Percentiles rank a stretch among this genome's conserved stretches.
Conservation (phyloP, 2,888 invertebrate species). For the Machimus atricapillus region DNA sequence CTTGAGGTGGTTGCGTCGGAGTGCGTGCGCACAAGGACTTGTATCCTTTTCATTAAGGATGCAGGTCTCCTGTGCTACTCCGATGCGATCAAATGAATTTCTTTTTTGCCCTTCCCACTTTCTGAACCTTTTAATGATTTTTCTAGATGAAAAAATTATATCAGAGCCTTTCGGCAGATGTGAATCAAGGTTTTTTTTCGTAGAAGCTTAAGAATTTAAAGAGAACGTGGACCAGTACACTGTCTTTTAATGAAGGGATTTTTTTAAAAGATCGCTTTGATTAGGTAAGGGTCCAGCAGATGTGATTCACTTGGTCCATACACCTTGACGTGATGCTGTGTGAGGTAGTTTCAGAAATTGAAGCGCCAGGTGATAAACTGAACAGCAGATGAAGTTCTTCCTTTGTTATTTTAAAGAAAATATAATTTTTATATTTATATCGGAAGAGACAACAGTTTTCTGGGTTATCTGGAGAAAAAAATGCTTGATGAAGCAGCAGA, state of each 20-base stretch:
- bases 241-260: neutral
- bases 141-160: neutral
- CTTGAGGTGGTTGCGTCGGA: constrained; percentile 38
- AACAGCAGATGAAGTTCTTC: neutral
- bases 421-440: neutral
- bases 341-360: neutral
- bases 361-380: constrained; percentile 7
- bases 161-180: neutral
- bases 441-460: neutral
- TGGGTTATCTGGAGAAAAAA: neutral
- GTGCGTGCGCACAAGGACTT: constrained; percentile 1
- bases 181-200: neutral
- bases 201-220: neutral
- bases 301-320: neutral
- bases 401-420: neutral
- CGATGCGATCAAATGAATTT: constrained; percentile 10
- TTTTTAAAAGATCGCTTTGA: neutral
- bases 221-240: neutral
- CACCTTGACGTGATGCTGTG: constrained; percentile 11
- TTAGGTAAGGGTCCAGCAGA: constrained; percentile 31
- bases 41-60: constrained; percentile 22
- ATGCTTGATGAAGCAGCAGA: neutral
- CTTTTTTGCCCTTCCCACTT: neutral
- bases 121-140: neutral
- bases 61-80: constrained; percentile 4